These are phyloP conservation scores for Drosophila picticornis DNA, from an alignment of 2,888 invertebrate species.

Conservation along the genomic window DNA sequence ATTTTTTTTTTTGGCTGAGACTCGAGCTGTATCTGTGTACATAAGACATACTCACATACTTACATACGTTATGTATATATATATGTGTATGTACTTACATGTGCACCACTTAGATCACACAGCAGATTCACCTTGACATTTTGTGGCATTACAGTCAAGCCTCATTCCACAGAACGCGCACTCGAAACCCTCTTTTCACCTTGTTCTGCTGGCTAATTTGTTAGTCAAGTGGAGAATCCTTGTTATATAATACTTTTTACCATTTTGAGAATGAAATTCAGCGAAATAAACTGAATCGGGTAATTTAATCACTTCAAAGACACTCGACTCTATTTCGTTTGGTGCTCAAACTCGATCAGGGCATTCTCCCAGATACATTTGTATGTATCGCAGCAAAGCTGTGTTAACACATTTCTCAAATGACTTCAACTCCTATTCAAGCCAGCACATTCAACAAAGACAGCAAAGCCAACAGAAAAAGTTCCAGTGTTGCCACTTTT, in stretches of 20 bases:
- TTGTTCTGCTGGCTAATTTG: neutral
- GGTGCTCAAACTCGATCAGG: neutral
- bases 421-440: neutral
- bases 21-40: neutral
- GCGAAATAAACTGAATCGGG: neutral
- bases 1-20: neutral
- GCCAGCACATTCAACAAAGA: neutral
- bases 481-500: neutral
- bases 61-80: neutral
- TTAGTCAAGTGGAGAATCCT: neutral
- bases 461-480: neutral
- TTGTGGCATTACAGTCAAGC: constrained; percentile 1
- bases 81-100: neutral
- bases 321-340: neutral
- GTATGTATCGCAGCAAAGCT: neutral
- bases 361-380: neutral
- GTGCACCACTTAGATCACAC: constrained; percentile 18
- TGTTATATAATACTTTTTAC: neutral
- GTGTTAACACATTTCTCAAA: neutral
- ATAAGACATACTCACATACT: neutral
- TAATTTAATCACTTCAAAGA: neutral
- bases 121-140: constrained; percentile 59
- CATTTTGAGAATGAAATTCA: neutral
- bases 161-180: neutral
- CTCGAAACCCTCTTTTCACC: neutral